A percentile compares a stretch with the other conserved stretches of the same genome.
Evolutionary conservation across 2,797 vertebrate genomes (phyloP).

Genomic region (Crax fasciolata): DNA sequence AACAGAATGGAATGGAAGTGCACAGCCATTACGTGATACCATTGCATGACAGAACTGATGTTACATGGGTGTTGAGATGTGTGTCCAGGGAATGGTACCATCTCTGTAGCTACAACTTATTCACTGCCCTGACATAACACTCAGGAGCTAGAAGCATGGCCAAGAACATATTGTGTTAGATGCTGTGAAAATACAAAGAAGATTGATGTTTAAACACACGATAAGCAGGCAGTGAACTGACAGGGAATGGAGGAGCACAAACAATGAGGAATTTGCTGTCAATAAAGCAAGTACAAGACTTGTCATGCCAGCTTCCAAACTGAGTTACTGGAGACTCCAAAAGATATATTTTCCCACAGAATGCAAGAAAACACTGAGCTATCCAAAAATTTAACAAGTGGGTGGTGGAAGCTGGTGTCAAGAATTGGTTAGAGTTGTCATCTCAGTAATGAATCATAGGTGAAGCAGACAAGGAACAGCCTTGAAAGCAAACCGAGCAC

Average conservation of each 20-base stretch:
- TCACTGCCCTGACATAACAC: not conserved
- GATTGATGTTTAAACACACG: not conserved
- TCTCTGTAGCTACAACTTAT: not conserved
- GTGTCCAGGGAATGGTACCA: not conserved
- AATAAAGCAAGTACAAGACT: not conserved
- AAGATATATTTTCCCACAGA: not conserved
- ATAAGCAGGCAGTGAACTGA: not conserved
- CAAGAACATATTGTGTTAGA: not conserved
- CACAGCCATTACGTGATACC: not conserved
- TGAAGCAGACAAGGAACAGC: not conserved
- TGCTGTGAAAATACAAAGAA: not conserved
- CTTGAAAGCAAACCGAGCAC: not conserved
- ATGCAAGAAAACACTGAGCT: not conserved
- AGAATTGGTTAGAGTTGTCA: not conserved
- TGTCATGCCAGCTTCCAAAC: not conserved
- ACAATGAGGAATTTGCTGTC: not conserved
- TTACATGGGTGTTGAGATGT: not conserved
- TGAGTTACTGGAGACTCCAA: not conserved
- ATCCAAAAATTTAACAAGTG: not conserved
- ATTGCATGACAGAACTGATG: not conserved
- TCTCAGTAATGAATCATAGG: not conserved
- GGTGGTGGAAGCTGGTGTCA: not conserved
- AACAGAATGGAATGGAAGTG: not conserved
- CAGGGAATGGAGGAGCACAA: not conserved
- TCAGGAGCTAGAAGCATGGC: not conserved